Evolutionary conservation across 1,140 invertebrate species (phyloP), one percentile per base, ranked within the genome.

Genomic region (Chironomus tepperi): DNA sequence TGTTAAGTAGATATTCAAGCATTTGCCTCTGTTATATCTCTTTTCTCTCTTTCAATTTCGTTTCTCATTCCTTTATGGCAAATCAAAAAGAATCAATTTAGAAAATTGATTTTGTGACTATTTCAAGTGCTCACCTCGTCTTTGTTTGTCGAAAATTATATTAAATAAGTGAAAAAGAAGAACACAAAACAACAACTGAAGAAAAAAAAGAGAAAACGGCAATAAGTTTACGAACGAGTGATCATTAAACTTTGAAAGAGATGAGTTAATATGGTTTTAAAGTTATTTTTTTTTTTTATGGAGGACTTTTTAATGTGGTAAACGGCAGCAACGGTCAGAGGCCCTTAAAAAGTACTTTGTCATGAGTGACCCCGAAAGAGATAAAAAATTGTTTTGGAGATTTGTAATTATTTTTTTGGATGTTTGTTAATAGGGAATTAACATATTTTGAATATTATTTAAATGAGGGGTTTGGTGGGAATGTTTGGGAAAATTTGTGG

Each of bases 161-260:
- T 18, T 18, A 10, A 70, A 21, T 19, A 21, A 12, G 47, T n/a
- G 47, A 57, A n/a, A 57, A n/a, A 57, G 47, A 34, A 34, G 47
- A 57, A 7, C 9, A 57, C 47, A 57, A n/a, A n/a, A 10, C n/a
- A n/a, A n/a, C n/a, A n/a, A n/a, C n/a, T n/a, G n/a, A n/a, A 3
- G 1, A 18, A 7, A 67, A 67, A 67, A 67, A 67, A 67, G 65
- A 67, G n/a, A 67, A 67, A 67, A 47, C 43, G 43, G 43, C 15
- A 47, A 47, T 47, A 47, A 47, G 15, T n/a, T n/a, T n/a, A 2
- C 24, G 2, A 34, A 34, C 1, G 96, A 84, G 57, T 96, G 24
- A 5, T 34, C 24, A 34, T 34, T 34, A 34, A 34, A 34, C 5
- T 34, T 34, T 34, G 24, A 34, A 34, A 34, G 5, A 34, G 24